phyloP scores from a whole-genome alignment of 2,113 vertebrate species.

The Notarius quadriscutis region DNA sequence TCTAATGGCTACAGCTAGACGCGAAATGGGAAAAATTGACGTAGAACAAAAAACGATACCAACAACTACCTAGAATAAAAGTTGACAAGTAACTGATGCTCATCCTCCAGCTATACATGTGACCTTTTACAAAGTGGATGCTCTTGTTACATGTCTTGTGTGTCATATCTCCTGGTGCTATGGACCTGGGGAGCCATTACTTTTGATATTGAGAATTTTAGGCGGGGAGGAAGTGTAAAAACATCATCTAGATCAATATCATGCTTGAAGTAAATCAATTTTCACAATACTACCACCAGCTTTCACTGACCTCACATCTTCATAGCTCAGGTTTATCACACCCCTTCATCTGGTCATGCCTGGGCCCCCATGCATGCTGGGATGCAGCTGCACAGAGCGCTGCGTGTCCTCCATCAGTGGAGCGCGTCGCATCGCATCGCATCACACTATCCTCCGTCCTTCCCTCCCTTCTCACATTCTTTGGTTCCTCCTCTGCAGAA shows the following conservation, averaged over 20 bases:
- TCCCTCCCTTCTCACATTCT: conserved; percentile 49
- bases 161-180: background rate
- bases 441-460: conserved; percentile 40
- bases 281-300: background rate
- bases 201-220: background rate
- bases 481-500: conserved; percentile 58
- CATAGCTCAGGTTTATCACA: conserved; percentile 23
- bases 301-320: background rate
- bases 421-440: conserved; percentile 49
- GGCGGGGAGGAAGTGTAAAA: no score
- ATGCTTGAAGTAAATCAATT: background rate
- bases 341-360: conserved; percentile 42
- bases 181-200: background rate
- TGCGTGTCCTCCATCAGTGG: conserved; percentile 57
- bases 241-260: no score
- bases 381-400: conserved; percentile 56
- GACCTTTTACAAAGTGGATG: background rate
- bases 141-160: background rate
- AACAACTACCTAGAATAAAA: background rate
- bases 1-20: no score
- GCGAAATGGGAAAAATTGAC: background rate
- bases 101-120: background rate
- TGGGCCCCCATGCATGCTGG: conserved; percentile 52
- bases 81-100: background rate
- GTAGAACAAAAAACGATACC: background rate